Base-by-base conservation (phyloP, 2,888 invertebrate genomes). In the Alviniconcha strummeri region DNA sequence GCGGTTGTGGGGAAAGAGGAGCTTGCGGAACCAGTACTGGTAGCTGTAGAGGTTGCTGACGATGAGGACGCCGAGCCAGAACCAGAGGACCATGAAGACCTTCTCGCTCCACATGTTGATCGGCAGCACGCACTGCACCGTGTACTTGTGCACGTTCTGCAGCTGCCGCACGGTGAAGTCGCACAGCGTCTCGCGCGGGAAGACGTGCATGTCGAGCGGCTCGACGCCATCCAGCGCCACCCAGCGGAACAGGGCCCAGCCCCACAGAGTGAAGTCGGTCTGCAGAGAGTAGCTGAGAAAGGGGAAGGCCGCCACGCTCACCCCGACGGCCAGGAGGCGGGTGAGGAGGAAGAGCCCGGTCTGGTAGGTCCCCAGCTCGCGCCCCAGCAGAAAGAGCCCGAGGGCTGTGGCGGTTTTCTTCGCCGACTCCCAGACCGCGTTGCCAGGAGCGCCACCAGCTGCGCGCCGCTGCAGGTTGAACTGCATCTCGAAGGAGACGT, bases 21-120 rank as follows among this genome's bases (percentile, higher is more conserved):
- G 71, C 36, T 82, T 81, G 74, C 84, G 81, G 13, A 85, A n/a
- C 85, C 85, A 85, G 55, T 71, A 54, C 13, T 82, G 56, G 56
- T 81, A 82, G 67, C 84, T 86, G 77, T 85, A 84, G 19, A 80
- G 8, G 71, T 84, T 85, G 11, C 83, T n/a, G 4, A 80, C 60
- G 9, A 77, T 67, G 11, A 88, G 75, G 72, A 94, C 91, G 52
- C 94, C 91, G 82, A 94, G 91, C 94, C 94, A 95, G 91, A 94
- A 94, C 94, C 94, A 94, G 74, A 94, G 91, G 90, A 94, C 94
- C 86, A 93, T 92, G 87, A 93, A 94, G 83, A 94, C 93, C 89
- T 94, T 94, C 87, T 92, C 92, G 89, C 91, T 92, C 85, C 91
- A 92, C 75, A 92, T 88, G 86, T 92, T 92, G 76, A 92, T 93